Conservation (phyloP, 2,888 invertebrate species). For the Chymomyza amoena region DNA sequence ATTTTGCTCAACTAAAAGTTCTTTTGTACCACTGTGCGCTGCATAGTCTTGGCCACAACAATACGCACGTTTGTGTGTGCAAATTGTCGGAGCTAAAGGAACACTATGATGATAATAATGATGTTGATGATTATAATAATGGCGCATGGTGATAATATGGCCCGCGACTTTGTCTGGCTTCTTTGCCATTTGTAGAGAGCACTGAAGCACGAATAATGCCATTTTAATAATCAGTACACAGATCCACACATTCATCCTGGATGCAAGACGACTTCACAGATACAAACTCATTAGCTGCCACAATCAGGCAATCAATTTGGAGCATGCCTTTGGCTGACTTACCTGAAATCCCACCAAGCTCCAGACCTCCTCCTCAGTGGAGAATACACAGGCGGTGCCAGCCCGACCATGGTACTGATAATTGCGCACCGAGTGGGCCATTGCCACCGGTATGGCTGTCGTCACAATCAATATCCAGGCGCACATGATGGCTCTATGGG, state of each 20-base stretch:
- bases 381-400: slow-evolving; percentile 85
- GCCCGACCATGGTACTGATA: slow-evolving; percentile 83
- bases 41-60: neutral
- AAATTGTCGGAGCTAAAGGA: neutral
- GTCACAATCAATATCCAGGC: slow-evolving; percentile 90
- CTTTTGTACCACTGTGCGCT: no score
- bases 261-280: neutral
- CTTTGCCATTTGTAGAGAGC: neutral
- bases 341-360: slow-evolving; percentile 79
- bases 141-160: neutral
- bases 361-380: slow-evolving; percentile 82
- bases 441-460: slow-evolving; percentile 87
- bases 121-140: neutral
- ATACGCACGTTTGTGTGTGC: neutral
- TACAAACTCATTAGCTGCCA: slow-evolving; percentile 1
- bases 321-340: slow-evolving; percentile 28
- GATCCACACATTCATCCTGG: neutral
- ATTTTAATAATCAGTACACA: neutral
- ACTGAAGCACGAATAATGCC: neutral
- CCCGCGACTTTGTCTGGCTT: neutral
- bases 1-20: no score
- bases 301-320: neutral
- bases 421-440: slow-evolving; percentile 87
- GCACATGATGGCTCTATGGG: slow-evolving; percentile 84
- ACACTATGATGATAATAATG: no score